Percentiles rank a stretch among this genome's conserved stretches.
phyloP scores from a whole-genome alignment of 2,797 vertebrate genomes.

The Myoxocephalus aenaeus region DNA sequence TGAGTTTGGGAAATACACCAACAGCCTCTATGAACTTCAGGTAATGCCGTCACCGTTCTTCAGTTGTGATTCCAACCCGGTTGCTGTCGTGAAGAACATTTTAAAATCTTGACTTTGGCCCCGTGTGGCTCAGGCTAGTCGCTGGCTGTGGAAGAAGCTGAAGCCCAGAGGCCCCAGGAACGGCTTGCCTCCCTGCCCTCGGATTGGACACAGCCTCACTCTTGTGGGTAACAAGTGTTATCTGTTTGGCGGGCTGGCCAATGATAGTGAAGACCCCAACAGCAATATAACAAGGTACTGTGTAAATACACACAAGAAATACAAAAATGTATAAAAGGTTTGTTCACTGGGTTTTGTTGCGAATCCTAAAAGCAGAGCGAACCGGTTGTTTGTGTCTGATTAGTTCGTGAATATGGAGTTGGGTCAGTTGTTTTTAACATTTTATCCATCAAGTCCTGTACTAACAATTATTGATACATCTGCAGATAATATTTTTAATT shows the following conservation, averaged over 20 bases:
- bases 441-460: neutral
- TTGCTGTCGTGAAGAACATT: neutral
- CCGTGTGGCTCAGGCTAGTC: conserved; percentile 87
- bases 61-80: neutral
- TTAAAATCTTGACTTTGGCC: neutral
- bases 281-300: conserved; percentile 92
- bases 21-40: conserved; percentile 95
- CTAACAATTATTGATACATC: neutral
- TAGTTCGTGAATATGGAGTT: neutral
- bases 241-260: conserved; percentile 96
- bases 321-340: neutral
- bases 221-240: conserved; percentile 95
- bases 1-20: conserved; percentile 97
- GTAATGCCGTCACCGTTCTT: conserved; percentile 72
- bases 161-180: conserved; percentile 90
- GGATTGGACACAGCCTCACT: conserved; percentile 96
- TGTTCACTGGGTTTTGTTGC: neutral
- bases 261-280: conserved; percentile 97
- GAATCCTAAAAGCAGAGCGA: neutral
- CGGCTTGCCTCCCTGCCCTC: conserved; percentile 89
- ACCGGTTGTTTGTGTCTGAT: neutral
- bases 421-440: neutral
- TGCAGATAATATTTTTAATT: neutral
- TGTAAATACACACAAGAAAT: neutral
- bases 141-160: conserved; percentile 98